Evolutionary conservation across 1,140 invertebrate species (phyloP).

Genomic region (Steinernema khuongi): DNA sequence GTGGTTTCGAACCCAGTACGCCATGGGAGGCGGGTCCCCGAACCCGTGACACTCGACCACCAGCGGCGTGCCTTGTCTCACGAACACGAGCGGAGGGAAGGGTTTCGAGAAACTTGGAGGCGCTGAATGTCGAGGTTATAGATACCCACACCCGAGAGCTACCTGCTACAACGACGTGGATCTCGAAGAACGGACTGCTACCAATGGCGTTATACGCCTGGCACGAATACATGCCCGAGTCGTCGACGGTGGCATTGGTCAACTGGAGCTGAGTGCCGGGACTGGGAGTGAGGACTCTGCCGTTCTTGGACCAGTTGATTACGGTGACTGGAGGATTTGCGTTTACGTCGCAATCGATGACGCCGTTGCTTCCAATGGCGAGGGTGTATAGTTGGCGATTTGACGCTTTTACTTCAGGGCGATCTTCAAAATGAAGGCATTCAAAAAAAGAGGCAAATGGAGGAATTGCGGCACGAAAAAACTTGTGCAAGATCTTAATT

Average conservation of each 20-base stretch:
- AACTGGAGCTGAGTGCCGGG: slow-evolving; percentile 11
- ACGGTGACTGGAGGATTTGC: slow-evolving; percentile 46
- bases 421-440: slow-evolving; percentile 37
- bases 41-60: slow-evolving; percentile 50
- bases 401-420: slow-evolving; percentile 40
- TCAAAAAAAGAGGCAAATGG: background rate
- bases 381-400: slow-evolving; percentile 40
- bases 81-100: slow-evolving; percentile 42
- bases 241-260: slow-evolving; percentile 23
- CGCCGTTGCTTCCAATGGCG: slow-evolving; percentile 23
- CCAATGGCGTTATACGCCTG: slow-evolving; percentile 49
- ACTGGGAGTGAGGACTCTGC: slow-evolving; percentile 29
- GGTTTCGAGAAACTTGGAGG: slow-evolving; percentile 42
- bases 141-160: background rate
- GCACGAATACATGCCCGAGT: slow-evolving; percentile 50
- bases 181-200: slow-evolving; percentile 34
- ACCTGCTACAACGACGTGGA: slow-evolving; percentile 44
- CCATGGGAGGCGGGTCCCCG: slow-evolving; percentile 52
- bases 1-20: slow-evolving; percentile 47
- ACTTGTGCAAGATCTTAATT: too few species aligned
- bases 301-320: slow-evolving; percentile 53
- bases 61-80: slow-evolving; percentile 38
- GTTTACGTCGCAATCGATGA: slow-evolving; percentile 41
- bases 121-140: slow-evolving; percentile 16
- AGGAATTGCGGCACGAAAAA: too few species aligned